Evolutionary conservation across 2,888 invertebrate genomes (phyloP), one percentile per base, ranked within the genome.

Genomic region (Nomada hirtipes): DNA sequence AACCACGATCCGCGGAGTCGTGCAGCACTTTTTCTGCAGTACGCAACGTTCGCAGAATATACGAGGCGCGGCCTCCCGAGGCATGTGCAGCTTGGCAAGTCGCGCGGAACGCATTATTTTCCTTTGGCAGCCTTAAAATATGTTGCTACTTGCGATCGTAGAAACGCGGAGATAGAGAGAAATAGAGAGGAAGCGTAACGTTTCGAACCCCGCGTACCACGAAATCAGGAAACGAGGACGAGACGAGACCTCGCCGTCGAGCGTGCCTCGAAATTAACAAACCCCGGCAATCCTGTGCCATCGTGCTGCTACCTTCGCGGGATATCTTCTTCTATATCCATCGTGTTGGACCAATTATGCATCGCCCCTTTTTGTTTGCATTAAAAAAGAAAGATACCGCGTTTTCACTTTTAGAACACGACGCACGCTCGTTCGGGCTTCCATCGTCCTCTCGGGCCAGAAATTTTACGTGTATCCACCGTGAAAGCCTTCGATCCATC

Each of bases 31-130:
- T 82, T 63, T 53, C 57, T 2, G 1, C 18, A 2, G 26, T 44
- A 59, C 64, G 75, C 75, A 59, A 20, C 63, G 72, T 59, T 47
- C 80, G 59, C 20, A 74, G 68, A 64, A 83, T 83, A 82, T 83
- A 83, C 83, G 82, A 70, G 52, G 60, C 61, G 55, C 63, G 55
- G 60, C 50, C 59, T 44, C 36, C 20, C 20, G 67, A 52, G 71
- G 82, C 82, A 78, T 82, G 83, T 63, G 83, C 82, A 55, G 70
- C 75, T 82, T 64, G 74, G 77, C 64, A 82, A 83, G 82, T 75
- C 82, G 83, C 82, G 83, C 82, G 83, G 83, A 83, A 83, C 83
- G 69, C 82, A 83, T 83, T 82, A 83, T 83, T 83, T 83, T 60
- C 74, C 82, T 83, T 83, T 83, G 83, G 82, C 83, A 83, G 83